Evolutionary conservation across 30 jellyfish, hydroid and myxozoan genomes (phyloP).

Genomic region (Hydractinia echinata): DNA sequence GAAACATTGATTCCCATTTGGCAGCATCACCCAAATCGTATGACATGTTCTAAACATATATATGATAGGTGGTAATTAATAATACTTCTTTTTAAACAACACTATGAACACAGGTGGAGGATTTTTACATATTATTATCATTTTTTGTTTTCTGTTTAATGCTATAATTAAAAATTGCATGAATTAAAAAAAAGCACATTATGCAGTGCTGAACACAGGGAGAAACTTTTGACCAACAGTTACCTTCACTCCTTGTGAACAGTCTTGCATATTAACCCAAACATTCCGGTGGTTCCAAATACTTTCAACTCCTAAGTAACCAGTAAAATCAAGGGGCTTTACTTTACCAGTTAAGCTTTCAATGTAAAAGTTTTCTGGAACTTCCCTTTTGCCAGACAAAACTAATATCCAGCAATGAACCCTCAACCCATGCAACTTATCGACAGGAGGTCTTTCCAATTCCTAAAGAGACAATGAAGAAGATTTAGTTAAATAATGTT

Average conservation of each 20-base stretch:
- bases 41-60: conserved; percentile 49
- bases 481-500: neutral
- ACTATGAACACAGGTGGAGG: too few relatives aligned
- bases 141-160: neutral
- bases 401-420: conserved; percentile 92
- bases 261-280: conserved; percentile 96
- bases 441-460: conserved; percentile 70
- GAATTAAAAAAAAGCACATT: neutral
- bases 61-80: neutral
- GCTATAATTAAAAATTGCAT: neutral
- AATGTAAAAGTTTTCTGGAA: conserved; percentile 86
- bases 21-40: conserved; percentile 88
- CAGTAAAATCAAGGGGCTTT: conserved; percentile 69
- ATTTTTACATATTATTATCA: too few relatives aligned
- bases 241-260: conserved; percentile 96
- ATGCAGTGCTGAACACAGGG: neutral
- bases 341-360: conserved; percentile 85
- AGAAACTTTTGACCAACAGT: neutral
- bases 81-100: too few relatives aligned
- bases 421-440: conserved; percentile 77
- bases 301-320: conserved; percentile 81
- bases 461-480: conserved; percentile 38
- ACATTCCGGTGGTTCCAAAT: conserved; percentile 84
- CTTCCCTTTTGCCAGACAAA: conserved; percentile 90
- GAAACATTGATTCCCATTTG: conserved; percentile 92